These are phyloP conservation scores for Crossaster papposus DNA, from an alignment of 53 echinoderm and acorn worm species.

Conservation along the genomic window DNA sequence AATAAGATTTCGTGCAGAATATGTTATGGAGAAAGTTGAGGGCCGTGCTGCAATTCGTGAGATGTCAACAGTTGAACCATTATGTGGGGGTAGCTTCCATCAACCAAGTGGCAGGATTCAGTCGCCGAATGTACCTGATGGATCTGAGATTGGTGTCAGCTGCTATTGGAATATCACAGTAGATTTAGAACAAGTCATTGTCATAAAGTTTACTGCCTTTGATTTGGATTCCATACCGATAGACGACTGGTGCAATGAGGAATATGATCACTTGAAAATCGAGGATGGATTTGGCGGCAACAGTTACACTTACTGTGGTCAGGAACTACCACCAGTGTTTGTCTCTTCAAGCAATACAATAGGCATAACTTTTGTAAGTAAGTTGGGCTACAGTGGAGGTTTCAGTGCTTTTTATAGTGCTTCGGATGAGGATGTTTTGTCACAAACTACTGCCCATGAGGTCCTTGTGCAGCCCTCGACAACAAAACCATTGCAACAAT, in stretches of 20 bases:
- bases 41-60: no score
- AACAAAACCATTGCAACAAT: background rate
- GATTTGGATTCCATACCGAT: constrained; percentile 12
- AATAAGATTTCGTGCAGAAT: no score
- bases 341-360: constrained; percentile 31
- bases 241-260: background rate
- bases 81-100: background rate
- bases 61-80: background rate
- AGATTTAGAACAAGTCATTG: background rate
- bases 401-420: constrained; percentile 17
- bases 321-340: background rate
- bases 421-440: background rate
- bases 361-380: constrained; percentile 18
- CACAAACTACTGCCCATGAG: background rate
- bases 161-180: constrained; percentile 57
- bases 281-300: background rate
- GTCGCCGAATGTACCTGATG: background rate
- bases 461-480: background rate
- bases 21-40: no score
- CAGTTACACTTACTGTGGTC: constrained; percentile 43
- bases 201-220: background rate
- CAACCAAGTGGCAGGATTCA: background rate
- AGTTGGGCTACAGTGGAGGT: constrained; percentile 1
- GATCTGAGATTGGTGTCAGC: background rate
- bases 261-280: background rate